Base-by-base conservation (phyloP, 2,888 invertebrate species). In the Eucriotettix oculatus region DNA sequence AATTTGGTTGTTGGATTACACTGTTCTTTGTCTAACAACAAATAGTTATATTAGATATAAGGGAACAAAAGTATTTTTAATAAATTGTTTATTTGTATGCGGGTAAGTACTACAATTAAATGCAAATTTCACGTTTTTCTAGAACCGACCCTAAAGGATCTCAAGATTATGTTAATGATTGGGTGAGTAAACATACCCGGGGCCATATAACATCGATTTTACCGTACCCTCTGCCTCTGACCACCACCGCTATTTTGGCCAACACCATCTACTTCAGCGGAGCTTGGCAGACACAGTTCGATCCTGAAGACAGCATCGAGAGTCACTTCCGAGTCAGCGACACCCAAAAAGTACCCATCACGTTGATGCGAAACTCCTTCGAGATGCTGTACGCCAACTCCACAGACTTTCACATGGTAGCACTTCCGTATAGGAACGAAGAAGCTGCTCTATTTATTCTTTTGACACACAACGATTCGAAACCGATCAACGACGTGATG, bases 211-310 rank as follows among this genome's bases (percentile, higher is more conserved):
- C 69, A 17, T 62, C 66, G 1, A 69, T 76, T 41, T 56, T 76
- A 16, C 64, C 69, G 0, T 59, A 64, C 9, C 71, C 74, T 1
- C 71, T 72, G 5, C 66, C 70, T 0, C 63, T 68, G 0, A 58
- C 64, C 12, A 74, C 75, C 1, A 67, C 70, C 1, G 68, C 74
- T 14, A 68, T 76, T 16, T 70, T 76, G 54, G 67, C 73, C 5
- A 76, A 76, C 64, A 72, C 76, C 10, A 68, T 77, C 40, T 76
- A 76, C 66, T 77, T 77, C 63, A 68, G 69, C 57, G 76, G 72
- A 1, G 71, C 71, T 55, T 77, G 77, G 77, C 71, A 73, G 64
- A 69, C 69, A 3, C 76, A 76, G 0, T 77, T 77, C 64, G 68
- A 70, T 52, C 67, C 69, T 10, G 67, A 69, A 58, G 56, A 72